These are phyloP conservation scores for Pristis pectinata DNA, from an alignment of 2,797 vertebrate species.

Conservation along the genomic window DNA sequence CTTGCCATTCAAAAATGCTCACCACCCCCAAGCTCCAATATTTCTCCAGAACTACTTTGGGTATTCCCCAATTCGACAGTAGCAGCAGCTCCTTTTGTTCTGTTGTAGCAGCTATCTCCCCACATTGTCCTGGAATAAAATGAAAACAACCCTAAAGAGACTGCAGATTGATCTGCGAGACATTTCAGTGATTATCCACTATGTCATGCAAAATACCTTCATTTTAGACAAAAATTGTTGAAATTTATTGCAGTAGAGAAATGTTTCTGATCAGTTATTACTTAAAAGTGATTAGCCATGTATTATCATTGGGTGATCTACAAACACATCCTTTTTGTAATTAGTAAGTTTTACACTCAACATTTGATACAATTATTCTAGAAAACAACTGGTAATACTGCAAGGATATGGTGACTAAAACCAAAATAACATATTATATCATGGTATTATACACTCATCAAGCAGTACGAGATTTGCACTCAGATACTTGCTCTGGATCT, in stretches of 20 bases:
- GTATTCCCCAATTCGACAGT: slow-evolving; percentile 86
- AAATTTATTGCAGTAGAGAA: background rate
- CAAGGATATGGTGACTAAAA: background rate
- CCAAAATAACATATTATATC: background rate
- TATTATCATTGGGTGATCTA: background rate
- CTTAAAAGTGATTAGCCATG: background rate
- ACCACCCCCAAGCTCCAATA: slow-evolving; percentile 78
- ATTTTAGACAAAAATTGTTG: background rate
- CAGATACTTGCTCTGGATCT: background rate
- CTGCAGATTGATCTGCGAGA: slow-evolving; percentile 44
- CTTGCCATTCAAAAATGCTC: slow-evolving; percentile 95
- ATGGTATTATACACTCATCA: background rate
- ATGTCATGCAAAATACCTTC: background rate
- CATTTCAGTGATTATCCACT: slow-evolving; percentile 39
- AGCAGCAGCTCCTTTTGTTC: slow-evolving; percentile 73
- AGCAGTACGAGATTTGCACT: background rate
- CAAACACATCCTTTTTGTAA: background rate
- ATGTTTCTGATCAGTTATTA: no score
- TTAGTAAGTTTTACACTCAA: background rate
- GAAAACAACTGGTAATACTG: background rate
- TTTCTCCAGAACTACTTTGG: slow-evolving; percentile 72
- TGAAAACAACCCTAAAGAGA: slow-evolving; percentile 44
- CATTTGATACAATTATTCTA: background rate
- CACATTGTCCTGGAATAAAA: slow-evolving; percentile 54
- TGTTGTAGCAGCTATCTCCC: slow-evolving; percentile 61